These are phyloP conservation scores for Tetragnatha versicolor DNA, from an alignment of 1,140 invertebrate genomes.

Conservation along the genomic window DNA sequence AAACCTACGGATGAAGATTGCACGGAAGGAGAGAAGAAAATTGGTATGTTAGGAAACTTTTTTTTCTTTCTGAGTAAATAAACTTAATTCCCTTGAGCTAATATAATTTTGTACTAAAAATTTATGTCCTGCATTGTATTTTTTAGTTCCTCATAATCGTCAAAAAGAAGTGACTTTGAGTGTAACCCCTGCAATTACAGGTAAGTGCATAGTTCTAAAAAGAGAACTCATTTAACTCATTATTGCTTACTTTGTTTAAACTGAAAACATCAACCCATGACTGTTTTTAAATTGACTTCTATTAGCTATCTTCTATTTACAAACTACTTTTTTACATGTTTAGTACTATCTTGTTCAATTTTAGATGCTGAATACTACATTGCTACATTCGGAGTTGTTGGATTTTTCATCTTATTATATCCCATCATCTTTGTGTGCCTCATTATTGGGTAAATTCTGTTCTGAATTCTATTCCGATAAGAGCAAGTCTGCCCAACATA, in stretches of 20 bases:
- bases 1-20: slow-evolving; percentile 21
- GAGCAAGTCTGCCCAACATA: no score
- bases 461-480: neutral
- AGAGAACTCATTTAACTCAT: no score
- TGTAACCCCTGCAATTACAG: slow-evolving; percentile 35
- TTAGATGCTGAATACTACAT: slow-evolving; percentile 24
- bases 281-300: no score
- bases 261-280: no score
- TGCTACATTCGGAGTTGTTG: slow-evolving; percentile 32
- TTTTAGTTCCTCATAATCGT: neutral
- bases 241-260: no score
- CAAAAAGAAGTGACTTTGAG: slow-evolving; percentile 7
- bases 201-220: neutral
- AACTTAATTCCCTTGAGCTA: neutral
- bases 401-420: slow-evolving; percentile 25
- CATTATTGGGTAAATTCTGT: slow-evolving; percentile 10
- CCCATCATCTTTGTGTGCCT: slow-evolving; percentile 28
- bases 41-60: neutral
- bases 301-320: no score
- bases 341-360: neutral
- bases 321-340: no score
- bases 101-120: neutral
- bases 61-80: neutral
- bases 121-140: neutral
- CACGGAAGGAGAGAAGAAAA: neutral